Conservation (phyloP, 2,113 vertebrate species). For the Myotis davidii region DNA sequence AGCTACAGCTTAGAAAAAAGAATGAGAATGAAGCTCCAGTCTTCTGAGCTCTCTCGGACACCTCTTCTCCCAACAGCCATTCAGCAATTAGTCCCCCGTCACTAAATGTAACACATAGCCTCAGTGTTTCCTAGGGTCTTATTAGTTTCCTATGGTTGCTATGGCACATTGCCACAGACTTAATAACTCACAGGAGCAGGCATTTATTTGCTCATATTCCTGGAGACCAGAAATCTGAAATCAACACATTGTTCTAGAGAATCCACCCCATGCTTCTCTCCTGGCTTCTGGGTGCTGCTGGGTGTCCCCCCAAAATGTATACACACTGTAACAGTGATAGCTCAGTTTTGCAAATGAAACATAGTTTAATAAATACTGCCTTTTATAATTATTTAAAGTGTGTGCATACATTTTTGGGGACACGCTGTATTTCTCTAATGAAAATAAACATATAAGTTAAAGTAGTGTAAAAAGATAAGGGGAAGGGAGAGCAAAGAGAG, state of each 20-base stretch:
- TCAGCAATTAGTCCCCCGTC: neutral
- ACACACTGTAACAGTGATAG: too few relatives aligned
- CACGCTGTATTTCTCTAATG: neutral
- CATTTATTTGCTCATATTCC: neutral
- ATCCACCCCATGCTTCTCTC: neutral
- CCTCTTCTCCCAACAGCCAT: neutral
- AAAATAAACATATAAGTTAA: neutral
- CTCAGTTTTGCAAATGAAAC: too few relatives aligned
- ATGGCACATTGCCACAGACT: neutral
- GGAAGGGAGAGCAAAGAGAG: neutral
- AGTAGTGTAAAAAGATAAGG: neutral
- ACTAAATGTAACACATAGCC: neutral
- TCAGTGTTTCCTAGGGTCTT: neutral
- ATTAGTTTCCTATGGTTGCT: neutral
- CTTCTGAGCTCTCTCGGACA: neutral
- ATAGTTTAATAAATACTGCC: too few relatives aligned
- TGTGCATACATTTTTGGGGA: too few relatives aligned
- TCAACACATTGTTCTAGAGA: neutral
- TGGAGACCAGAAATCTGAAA: neutral
- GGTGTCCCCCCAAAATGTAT: too few relatives aligned
- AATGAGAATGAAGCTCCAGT: neutral
- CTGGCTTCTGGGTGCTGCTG: neutral
- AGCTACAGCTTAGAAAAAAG: neutral
- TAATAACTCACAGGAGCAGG: neutral
- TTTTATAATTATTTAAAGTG: too few relatives aligned